Percentiles rank a stretch among this genome's conserved stretches.
These are phyloP conservation scores for Felis catus DNA, from an alignment of 2,113 vertebrate species.

Conservation along the genomic window DNA sequence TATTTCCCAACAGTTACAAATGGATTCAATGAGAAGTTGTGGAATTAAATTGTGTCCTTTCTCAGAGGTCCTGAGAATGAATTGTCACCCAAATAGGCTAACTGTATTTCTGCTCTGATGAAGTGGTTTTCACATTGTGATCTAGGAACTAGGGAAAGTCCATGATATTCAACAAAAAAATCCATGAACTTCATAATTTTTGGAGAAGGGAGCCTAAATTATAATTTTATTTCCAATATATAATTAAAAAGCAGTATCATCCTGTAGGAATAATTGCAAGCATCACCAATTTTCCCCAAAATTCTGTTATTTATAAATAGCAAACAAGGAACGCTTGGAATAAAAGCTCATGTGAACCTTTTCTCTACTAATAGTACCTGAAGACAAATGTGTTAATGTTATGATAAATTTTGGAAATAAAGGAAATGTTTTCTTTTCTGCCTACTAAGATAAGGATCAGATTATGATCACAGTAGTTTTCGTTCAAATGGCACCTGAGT, in stretches of 20 bases:
- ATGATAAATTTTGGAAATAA: conserved; percentile 11
- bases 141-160: background rate
- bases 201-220: background rate
- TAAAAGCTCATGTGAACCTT: background rate
- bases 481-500: background rate
- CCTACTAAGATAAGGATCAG: background rate
- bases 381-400: background rate
- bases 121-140: background rate
- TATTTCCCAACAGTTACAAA: background rate
- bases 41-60: conserved; percentile 7
- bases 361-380: background rate
- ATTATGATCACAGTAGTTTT: background rate
- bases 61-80: background rate
- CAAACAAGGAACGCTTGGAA: background rate
- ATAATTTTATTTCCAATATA: background rate
- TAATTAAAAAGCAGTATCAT: background rate
- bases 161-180: background rate
- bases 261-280: background rate
- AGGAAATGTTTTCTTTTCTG: background rate
- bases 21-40: background rate
- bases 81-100: background rate
- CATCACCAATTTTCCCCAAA: background rate
- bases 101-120: background rate
- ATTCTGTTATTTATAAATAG: background rate
- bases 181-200: background rate